phyloP scores from a whole-genome alignment of 35 echinoderm and acorn worm species.

The Lytechinus variegatus region DNA sequence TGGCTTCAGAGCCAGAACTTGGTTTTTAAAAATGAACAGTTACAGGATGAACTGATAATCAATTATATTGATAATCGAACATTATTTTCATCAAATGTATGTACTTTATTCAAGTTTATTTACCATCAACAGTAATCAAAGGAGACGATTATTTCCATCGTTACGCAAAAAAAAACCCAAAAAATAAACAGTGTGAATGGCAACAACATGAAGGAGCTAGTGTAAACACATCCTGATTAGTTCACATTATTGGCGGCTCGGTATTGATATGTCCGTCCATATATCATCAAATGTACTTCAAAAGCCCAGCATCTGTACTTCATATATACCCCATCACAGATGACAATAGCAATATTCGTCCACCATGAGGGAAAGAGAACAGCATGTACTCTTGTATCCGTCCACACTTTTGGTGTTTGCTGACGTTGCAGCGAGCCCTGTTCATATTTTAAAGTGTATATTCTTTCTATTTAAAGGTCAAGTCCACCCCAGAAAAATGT shows the following conservation, averaged over 20 bases:
- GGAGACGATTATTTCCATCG: no score
- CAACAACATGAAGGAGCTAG: not conserved
- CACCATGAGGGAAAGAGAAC: not conserved
- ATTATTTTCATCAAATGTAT: no score
- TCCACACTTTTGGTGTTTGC: not conserved
- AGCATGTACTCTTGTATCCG: not conserved
- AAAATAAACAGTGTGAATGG: not conserved
- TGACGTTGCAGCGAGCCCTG: not conserved
- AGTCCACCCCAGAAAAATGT: no score
- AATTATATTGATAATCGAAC: no score
- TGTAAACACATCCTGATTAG: not conserved
- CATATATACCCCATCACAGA: not conserved
- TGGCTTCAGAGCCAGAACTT: no score
- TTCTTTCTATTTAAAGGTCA: no score
- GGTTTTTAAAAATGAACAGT: no score
- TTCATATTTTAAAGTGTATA: not conserved
- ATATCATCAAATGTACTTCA: constrained; percentile 30
- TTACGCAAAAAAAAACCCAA: no score
- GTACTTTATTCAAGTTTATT: no score
- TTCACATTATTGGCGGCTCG: not conserved
- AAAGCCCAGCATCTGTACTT: constrained; percentile 33
- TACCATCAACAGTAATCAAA: no score
- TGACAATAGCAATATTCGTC: not conserved
- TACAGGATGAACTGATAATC: no score
- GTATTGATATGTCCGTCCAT: constrained; percentile 39